Conservation (phyloP, 92 coral and sea anemone species). For the Zoanthus sociatus region DNA sequence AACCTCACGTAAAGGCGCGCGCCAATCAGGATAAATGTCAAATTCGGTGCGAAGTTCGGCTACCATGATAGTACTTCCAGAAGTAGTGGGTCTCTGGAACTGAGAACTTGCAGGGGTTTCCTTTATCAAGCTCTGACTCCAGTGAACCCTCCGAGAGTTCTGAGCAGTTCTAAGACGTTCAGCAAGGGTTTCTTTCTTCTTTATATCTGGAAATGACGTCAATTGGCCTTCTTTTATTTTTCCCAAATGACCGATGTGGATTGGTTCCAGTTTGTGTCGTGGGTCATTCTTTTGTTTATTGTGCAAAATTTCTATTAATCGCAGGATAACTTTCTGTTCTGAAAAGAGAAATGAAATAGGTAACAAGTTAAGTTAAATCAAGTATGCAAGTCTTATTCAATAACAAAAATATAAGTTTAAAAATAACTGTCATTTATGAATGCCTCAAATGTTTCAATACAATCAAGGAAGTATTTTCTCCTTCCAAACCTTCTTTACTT, state of each 20-base stretch:
- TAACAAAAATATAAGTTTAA: too few relatives aligned
- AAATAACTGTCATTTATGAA: neutral
- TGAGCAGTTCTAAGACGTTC: constrained; percentile 25
- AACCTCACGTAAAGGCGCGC: constrained; percentile 69
- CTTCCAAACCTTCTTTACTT: constrained; percentile 43
- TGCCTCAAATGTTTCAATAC: neutral
- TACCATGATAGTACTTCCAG: constrained; percentile 13
- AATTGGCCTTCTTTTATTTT: constrained; percentile 20
- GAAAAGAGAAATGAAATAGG: neutral
- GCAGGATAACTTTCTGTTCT: constrained; percentile 42
- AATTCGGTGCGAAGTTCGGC: constrained; percentile 63
- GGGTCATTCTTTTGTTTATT: neutral
- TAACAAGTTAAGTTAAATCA: too few relatives aligned
- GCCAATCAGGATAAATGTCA: constrained; percentile 73
- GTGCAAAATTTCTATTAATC: constrained; percentile 27
- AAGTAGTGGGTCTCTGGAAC: constrained; percentile 17
- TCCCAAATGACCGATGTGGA: neutral
- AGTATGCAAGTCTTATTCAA: too few relatives aligned
- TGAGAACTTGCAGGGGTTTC: constrained; percentile 1
- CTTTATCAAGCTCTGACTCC: constrained; percentile 11
- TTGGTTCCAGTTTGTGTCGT: constrained; percentile 22
- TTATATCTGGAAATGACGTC: neutral
- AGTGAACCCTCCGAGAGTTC: constrained; percentile 9
- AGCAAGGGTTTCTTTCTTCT: neutral
- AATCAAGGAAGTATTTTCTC: neutral